Conservation (phyloP, 2,797 vertebrate genomes). For the Cynodonichthys magdalenae region DNA sequence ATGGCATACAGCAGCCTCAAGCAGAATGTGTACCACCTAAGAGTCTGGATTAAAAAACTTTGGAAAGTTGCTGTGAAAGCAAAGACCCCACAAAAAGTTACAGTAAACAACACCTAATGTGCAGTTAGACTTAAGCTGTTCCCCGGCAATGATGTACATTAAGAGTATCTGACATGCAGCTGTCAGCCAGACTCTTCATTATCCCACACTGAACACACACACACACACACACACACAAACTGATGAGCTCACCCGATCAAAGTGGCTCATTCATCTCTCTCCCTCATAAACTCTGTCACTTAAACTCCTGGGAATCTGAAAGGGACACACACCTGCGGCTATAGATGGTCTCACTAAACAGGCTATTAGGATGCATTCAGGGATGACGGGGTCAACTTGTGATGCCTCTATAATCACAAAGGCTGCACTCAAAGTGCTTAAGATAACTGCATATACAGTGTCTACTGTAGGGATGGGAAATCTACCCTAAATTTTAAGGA, state of each 20-base stretch:
- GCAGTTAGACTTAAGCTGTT: constrained; percentile 18
- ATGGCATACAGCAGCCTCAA: background rate
- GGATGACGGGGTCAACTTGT: constrained; percentile 42
- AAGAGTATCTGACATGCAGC: constrained; percentile 57
- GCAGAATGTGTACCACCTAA: background rate
- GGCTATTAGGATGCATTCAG: constrained; percentile 71
- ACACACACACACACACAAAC: constrained; percentile 11
- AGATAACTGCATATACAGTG: constrained; percentile 5
- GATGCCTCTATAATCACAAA: constrained; percentile 57
- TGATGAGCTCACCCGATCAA: constrained; percentile 57
- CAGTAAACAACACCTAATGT: constrained; percentile 6
- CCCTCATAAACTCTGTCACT: constrained; percentile 51
- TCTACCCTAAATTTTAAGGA: constrained; percentile 7
- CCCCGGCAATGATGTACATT: constrained; percentile 48
- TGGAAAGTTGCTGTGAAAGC: background rate
- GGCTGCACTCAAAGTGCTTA: constrained; percentile 18
- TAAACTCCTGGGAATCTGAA: constrained; percentile 53
- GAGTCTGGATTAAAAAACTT: background rate
- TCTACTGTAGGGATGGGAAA: constrained; percentile 5
- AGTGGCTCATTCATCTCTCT: constrained; percentile 51
- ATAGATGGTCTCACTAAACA: constrained; percentile 60
- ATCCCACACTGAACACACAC: constrained; percentile 38
- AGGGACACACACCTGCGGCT: constrained; percentile 56
- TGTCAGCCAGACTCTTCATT: constrained; percentile 68
- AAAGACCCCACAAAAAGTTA: constrained; percentile 12